A percentile compares a stretch with the other conserved stretches of the same genome.
phyloP scores from a whole-genome alignment of 1,140 invertebrate genomes.

The Sycophila sp. region DNA sequence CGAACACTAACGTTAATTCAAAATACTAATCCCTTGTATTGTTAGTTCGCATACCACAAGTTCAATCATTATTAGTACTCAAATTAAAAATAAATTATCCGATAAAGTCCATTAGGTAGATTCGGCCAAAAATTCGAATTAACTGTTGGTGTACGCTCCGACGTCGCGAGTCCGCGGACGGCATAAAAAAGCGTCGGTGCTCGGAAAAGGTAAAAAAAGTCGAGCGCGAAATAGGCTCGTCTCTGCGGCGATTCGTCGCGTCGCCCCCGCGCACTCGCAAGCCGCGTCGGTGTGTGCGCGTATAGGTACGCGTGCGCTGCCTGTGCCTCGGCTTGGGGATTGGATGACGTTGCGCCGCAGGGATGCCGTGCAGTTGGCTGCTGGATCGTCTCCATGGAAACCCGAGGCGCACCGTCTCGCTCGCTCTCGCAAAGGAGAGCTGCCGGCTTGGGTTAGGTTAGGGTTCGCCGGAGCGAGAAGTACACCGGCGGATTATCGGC shows the following conservation, averaged over 20 bases:
- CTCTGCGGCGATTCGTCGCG: conserved; percentile 23
- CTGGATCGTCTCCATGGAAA: conserved; percentile 51
- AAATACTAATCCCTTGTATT: too few species aligned
- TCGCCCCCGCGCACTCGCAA: neutral
- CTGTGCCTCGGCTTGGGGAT: conserved; percentile 32
- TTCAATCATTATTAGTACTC: too few species aligned
- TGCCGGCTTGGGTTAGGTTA: neutral
- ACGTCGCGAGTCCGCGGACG: neutral
- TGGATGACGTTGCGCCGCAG: conserved; percentile 29
- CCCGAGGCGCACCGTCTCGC: conserved; percentile 31
- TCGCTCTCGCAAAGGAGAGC: neutral
- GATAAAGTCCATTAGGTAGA: too few species aligned
- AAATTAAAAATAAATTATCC: too few species aligned
- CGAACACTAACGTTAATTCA: too few species aligned
- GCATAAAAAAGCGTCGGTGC: neutral
- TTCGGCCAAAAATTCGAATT: too few species aligned
- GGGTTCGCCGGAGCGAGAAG: conserved; percentile 3
- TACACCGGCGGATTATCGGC: conserved; percentile 25
- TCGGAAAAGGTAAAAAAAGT: neutral
- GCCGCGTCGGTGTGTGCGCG: conserved; percentile 20
- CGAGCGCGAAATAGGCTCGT: neutral
- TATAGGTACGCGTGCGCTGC: conserved; percentile 28
- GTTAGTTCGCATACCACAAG: too few species aligned
- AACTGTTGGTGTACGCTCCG: too few species aligned
- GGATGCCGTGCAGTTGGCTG: conserved; percentile 29